Conservation (phyloP, 2,113 vertebrate species). For the Fulica atra region DNA sequence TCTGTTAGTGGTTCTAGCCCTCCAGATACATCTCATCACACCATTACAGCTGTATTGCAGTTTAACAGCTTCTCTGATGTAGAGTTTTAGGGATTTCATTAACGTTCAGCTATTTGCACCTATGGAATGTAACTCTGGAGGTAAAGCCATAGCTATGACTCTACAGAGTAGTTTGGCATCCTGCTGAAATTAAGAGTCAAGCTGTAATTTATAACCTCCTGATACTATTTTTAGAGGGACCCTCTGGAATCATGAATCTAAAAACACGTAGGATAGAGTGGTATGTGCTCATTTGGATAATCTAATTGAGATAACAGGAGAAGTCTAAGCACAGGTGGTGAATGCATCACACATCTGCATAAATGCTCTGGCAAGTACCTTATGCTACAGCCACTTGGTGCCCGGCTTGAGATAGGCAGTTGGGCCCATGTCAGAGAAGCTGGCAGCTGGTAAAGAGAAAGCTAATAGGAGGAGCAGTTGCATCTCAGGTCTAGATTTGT, state of each 20-base stretch:
- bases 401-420: neutral
- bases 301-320: neutral
- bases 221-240: neutral
- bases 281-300: neutral
- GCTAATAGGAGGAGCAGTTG: neutral
- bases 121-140: neutral
- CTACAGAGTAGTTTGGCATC: neutral
- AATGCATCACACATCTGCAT: neutral
- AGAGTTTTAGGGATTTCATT: neutral
- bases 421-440: neutral
- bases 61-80: neutral
- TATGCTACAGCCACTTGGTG: neutral
- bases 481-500: neutral
- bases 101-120: neutral
- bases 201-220: neutral
- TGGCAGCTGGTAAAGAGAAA: constrained; percentile 20
- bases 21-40: neutral
- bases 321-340: neutral
- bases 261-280: neutral
- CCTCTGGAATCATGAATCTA: neutral
- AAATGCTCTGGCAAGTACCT: neutral
- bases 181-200: neutral
- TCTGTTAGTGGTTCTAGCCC: neutral
- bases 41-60: neutral
- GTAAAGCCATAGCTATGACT: neutral